Conservation (phyloP, 2,113 vertebrate genomes). For the Meleagris gallopavo region DNA sequence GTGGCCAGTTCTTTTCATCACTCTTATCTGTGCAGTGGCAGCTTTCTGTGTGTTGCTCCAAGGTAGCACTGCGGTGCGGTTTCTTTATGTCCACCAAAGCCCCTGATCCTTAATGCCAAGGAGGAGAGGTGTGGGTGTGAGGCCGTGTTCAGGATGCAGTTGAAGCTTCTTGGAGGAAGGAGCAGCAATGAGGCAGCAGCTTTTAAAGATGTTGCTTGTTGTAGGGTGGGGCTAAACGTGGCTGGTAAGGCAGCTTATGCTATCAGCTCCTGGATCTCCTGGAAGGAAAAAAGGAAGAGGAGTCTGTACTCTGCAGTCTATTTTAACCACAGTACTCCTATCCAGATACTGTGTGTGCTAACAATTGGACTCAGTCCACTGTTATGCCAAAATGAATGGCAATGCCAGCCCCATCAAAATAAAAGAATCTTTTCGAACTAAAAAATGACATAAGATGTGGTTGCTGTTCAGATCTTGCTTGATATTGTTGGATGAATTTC, state of each 20-base stretch:
- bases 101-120: background rate
- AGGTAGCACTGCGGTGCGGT: fast-evolving
- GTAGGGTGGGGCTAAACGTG: background rate
- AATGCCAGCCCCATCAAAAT: background rate
- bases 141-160: too few species aligned
- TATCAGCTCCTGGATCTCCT: background rate
- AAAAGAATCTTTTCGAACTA: constrained; percentile 1
- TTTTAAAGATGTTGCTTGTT: background rate
- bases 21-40: background rate
- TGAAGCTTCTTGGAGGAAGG: background rate
- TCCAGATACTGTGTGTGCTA: background rate
- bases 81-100: background rate
- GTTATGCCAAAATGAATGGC: background rate
- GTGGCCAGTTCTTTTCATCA: background rate
- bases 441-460: background rate
- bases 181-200: background rate
- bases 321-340: background rate
- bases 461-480: background rate
- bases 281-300: background rate
- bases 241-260: background rate
- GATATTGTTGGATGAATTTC: background rate
- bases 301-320: background rate
- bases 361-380: background rate
- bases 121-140: fast-evolving
- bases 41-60: background rate